phyloP scores from a whole-genome alignment of 2,113 vertebrate genomes.

The Diadophis punctatus region DNA sequence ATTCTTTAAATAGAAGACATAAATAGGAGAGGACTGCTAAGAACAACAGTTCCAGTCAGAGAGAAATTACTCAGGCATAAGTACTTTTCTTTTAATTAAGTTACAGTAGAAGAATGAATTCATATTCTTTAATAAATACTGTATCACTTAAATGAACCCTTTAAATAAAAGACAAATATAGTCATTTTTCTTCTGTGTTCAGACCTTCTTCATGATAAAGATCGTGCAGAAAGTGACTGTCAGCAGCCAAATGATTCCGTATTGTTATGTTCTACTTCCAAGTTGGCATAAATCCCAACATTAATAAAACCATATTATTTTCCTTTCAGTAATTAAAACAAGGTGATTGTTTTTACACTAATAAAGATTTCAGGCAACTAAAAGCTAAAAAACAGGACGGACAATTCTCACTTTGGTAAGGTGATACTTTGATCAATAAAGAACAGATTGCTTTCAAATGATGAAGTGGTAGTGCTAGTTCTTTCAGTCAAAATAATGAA shows the following conservation, averaged over 20 bases:
- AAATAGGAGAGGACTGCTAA: neutral
- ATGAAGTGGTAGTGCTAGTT: conserved; percentile 58
- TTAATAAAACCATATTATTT: conserved; percentile 46
- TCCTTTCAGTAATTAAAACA: conserved; percentile 54
- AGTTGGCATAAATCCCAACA: conserved; percentile 55
- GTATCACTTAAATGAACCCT: neutral
- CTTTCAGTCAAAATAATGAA: conserved; percentile 48
- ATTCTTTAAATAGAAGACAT: neutral
- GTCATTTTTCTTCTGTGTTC: neutral
- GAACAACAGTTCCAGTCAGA: neutral
- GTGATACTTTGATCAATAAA: conserved; percentile 53
- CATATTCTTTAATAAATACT: neutral
- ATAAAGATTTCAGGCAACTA: conserved; percentile 56
- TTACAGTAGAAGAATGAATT: neutral
- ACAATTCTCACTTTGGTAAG: conserved; percentile 45
- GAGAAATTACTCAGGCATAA: neutral
- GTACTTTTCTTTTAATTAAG: conserved; percentile 7
- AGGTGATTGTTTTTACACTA: conserved; percentile 50
- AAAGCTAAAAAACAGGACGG: conserved; percentile 38
- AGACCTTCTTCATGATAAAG: conserved; percentile 1
- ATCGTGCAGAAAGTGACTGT: conserved; percentile 32
- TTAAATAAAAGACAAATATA: neutral
- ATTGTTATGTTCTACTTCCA: conserved; percentile 45
- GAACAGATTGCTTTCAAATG: conserved; percentile 50
- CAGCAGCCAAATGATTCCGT: conserved; percentile 32